Evolutionary conservation across 2,797 vertebrate species (phyloP).

Genomic region (Garrulus glandarius): DNA sequence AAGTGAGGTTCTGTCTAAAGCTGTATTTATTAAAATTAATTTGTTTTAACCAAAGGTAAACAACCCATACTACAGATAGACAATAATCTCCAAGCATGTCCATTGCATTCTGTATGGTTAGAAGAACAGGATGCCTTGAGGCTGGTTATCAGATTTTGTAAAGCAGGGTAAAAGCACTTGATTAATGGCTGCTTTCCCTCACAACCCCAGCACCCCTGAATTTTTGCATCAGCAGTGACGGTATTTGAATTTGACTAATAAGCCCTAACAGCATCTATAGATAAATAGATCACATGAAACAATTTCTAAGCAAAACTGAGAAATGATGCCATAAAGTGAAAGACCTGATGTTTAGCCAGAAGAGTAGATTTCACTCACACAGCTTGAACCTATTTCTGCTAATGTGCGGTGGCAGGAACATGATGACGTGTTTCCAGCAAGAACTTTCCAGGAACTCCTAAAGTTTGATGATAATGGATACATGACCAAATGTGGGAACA

Average conservation of each 20-base stretch:
- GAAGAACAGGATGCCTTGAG: background rate
- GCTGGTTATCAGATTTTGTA: background rate
- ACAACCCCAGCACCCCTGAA: fast-evolving
- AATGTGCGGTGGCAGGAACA: fast-evolving
- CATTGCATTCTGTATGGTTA: background rate
- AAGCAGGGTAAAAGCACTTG: background rate
- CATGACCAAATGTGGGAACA: background rate
- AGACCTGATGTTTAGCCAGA: background rate
- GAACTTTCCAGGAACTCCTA: background rate
- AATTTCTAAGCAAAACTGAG: background rate
- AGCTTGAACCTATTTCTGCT: background rate
- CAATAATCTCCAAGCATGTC: background rate
- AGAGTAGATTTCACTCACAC: background rate
- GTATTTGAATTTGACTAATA: background rate
- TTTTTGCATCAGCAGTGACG: background rate
- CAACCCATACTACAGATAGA: background rate
- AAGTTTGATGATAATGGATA: background rate
- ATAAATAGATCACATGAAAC: background rate
- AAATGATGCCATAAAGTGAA: background rate
- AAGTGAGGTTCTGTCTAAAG: background rate
- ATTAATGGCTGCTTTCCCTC: background rate
- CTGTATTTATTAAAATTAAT: background rate
- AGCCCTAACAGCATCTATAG: background rate
- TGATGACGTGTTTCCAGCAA: background rate
- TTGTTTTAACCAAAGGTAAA: background rate